phyloP scores from a whole-genome alignment of 2,888 invertebrate genomes.

The Mimas tiliae region DNA sequence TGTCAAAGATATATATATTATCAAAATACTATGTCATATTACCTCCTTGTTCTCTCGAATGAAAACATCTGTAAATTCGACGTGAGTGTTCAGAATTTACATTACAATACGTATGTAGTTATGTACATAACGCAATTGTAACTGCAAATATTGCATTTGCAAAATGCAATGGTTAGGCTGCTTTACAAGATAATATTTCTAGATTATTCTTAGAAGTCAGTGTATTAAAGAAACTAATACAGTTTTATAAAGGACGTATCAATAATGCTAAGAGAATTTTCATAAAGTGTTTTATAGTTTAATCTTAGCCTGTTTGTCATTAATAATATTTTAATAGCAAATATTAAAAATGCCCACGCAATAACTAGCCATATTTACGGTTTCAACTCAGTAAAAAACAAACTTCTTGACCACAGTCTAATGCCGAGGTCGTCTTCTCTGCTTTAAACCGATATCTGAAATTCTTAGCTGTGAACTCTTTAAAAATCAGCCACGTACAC shows the following conservation, averaged over 20 bases:
- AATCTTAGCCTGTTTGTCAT: no score
- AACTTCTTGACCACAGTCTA: no score
- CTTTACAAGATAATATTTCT: not conserved
- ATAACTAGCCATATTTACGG: no score
- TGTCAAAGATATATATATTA: not conserved
- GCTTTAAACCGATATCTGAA: no score
- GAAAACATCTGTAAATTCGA: constrained; percentile 14
- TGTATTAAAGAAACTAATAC: no score
- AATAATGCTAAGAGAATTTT: no score
- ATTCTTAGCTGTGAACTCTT: not conserved
- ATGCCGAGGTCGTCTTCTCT: no score
- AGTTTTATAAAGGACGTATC: not conserved
- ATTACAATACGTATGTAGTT: constrained; percentile 17
- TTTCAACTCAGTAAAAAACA: no score
- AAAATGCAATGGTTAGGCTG: not conserved
- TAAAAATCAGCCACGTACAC: not conserved
- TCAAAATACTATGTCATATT: not conserved
- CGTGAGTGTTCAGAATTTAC: constrained; percentile 10
- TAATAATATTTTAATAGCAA: no score
- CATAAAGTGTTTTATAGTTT: no score
- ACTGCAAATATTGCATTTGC: no score
- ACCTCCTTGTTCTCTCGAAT: not conserved
- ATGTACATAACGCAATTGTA: not conserved
- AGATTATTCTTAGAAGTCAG: not conserved
- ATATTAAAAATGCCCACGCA: no score